Percentiles rank a stretch among this genome's conserved stretches.
Conservation (phyloP, 1,140 invertebrate species). For the Tenebrio molitor region DNA sequence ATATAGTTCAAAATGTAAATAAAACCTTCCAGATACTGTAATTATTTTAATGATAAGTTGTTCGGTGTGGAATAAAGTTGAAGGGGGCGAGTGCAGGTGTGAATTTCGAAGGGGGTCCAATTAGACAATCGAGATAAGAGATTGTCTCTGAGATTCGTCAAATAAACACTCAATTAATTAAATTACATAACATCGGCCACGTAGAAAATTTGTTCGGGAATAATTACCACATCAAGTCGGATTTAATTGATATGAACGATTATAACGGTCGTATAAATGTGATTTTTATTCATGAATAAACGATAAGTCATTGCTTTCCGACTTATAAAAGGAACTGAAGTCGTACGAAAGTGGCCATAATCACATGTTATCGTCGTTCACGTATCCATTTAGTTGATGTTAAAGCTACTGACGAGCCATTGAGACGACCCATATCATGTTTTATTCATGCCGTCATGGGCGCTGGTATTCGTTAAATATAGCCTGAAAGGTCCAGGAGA, state of each 20-base stretch:
- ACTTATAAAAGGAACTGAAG: constrained; percentile 28
- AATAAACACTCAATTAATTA: constrained; percentile 38
- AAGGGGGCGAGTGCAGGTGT: constrained; percentile 4
- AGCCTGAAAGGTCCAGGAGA: constrained; percentile 29
- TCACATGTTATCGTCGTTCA: constrained; percentile 41
- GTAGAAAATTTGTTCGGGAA: constrained; percentile 23
- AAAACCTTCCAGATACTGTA: background rate
- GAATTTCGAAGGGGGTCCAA: background rate
- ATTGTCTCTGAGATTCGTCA: constrained; percentile 3
- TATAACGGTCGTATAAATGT: constrained; percentile 33
- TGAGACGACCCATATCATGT: constrained; percentile 36
- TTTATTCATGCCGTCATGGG: constrained; percentile 27
- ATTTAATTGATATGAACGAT: constrained; percentile 36
- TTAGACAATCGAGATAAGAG: background rate
- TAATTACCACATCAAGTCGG: constrained; percentile 28
- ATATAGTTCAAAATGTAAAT: background rate
- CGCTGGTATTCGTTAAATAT: constrained; percentile 20
- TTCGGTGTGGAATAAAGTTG: background rate
- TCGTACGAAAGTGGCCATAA: constrained; percentile 41
- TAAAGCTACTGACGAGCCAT: constrained; percentile 34
- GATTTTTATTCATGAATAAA: constrained; percentile 41
- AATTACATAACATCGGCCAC: constrained; percentile 21
- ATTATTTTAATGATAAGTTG: constrained; percentile 14
- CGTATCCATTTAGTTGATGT: constrained; percentile 36
- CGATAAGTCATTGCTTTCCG: constrained; percentile 36